These are phyloP conservation scores for Anadara kagoshimensis DNA, from an alignment of 1,140 invertebrate genomes.

Conservation along the genomic window DNA sequence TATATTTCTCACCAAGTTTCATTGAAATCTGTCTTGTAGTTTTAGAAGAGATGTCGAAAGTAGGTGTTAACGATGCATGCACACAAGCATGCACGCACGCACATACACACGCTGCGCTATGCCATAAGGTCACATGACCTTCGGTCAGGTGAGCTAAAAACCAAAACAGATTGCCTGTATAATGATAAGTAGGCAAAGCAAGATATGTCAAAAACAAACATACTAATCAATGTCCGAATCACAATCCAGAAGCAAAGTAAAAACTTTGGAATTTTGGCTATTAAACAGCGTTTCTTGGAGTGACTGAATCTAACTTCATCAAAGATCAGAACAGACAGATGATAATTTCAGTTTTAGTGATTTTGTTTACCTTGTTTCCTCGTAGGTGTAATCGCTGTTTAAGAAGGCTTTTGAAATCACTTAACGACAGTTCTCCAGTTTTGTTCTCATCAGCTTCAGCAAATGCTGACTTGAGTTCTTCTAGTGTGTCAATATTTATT, in stretches of 20 bases:
- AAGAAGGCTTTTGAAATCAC: conserved; percentile 70
- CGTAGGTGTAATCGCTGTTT: conserved; percentile 61
- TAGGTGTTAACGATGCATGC: no score
- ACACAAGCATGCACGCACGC: no score
- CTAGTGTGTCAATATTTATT: conserved; percentile 70
- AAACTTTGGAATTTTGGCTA: neutral
- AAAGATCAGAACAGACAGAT: neutral
- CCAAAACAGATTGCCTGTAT: no score
- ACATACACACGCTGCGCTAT: no score
- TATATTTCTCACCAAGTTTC: no score
- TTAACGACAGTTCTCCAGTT: conserved; percentile 66
- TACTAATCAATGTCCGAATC: neutral
- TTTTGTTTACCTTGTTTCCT: conserved; percentile 55
- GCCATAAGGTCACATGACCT: no score
- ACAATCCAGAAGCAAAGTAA: neutral
- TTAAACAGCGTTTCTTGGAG: neutral
- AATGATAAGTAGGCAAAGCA: no score
- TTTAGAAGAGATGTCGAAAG: no score
- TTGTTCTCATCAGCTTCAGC: conserved; percentile 65
- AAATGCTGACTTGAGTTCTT: conserved; percentile 70
- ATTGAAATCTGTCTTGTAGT: no score
- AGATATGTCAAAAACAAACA: no score
- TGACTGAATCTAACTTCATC: neutral
- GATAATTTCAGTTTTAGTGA: neutral
- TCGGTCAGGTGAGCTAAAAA: no score